Conservation (phyloP, 2,888 invertebrate species). For the Nomada ruficornis region DNA sequence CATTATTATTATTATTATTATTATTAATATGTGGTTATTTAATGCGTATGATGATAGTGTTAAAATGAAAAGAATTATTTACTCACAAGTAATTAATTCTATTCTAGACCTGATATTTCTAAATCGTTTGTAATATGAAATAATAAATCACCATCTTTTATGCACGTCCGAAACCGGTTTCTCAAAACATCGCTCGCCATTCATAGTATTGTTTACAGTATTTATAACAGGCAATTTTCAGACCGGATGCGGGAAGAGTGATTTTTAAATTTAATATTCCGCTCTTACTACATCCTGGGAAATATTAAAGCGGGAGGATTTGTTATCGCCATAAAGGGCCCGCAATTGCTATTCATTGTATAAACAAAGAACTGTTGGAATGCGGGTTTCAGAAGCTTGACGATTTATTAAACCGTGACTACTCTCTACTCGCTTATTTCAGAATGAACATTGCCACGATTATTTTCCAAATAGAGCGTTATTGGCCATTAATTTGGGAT, state of each 20-base stretch:
- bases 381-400: conserved; percentile 26
- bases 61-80: too few relatives aligned
- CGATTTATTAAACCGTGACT: conserved; percentile 34
- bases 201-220: neutral
- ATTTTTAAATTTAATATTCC: conserved; percentile 21
- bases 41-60: too few relatives aligned
- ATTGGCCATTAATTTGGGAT: conserved; percentile 4
- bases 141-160: too few relatives aligned
- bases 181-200: neutral
- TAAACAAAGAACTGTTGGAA: conserved; percentile 36
- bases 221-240: neutral
- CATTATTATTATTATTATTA: too few relatives aligned
- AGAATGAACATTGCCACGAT: conserved; percentile 3
- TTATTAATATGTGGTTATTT: too few relatives aligned
- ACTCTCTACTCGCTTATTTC: conserved; percentile 27
- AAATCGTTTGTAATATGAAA: too few relatives aligned
- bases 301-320: conserved; percentile 34
- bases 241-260: neutral
- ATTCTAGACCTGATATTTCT: too few relatives aligned
- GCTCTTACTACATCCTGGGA: conserved; percentile 7
- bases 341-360: conserved; percentile 36
- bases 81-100: too few relatives aligned
- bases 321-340: conserved; percentile 34
- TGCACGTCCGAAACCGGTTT: too few relatives aligned
- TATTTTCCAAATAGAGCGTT: conserved; percentile 32